Base-by-base conservation (phyloP, 2,888 invertebrate species). In the Pherbina coryleti region DNA sequence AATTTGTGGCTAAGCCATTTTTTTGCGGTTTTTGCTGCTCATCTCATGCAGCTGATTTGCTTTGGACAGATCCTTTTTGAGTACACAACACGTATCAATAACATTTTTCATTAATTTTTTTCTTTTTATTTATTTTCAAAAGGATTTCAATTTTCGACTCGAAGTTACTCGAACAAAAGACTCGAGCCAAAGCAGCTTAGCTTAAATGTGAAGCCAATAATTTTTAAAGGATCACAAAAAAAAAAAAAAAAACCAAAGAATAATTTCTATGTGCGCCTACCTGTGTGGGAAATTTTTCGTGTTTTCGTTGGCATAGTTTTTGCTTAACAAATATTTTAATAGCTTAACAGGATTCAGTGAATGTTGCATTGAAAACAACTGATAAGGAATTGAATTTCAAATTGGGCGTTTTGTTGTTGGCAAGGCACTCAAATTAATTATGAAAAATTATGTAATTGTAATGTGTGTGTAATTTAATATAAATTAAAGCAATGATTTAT, bases 171-270 rank as follows among this genome's bases (percentile, higher is more conserved):
- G 17, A 11, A 17, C 34, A 25, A 72, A 70, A 79, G 84, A 82
- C 86, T 86, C 86, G 87, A 86, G 86, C 87, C 87, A 87, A 85
- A 85, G 85, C 85, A 80, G 86, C 86, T 86, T 86, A 87, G 80
- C 72, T 69, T 79, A 80, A 81, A 79, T 77, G 80, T 77, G 75
- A 78, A 73, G 69, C 66, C 51, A 37, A 67, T 19, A 44, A 34
- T 34, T 22, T 25, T 60, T 14, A 5, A 37, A 57, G 72, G 72
- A 72, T 72, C 22, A 67, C 9, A 11, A 2, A 67, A 67, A 25
- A 25, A 9, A 8, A 22, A 60, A 25, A 4, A 25, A 9, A 8
- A 22, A 60, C 25, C 2, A 25, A 60, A 14, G 3, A 3, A 14
- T 44, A 37, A 22, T 5, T 49, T 25, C n/a, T 51, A 17, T 51